Evolutionary conservation across 2,888 invertebrate genomes (phyloP).

Genomic region (Poecilus cupreus): DNA sequence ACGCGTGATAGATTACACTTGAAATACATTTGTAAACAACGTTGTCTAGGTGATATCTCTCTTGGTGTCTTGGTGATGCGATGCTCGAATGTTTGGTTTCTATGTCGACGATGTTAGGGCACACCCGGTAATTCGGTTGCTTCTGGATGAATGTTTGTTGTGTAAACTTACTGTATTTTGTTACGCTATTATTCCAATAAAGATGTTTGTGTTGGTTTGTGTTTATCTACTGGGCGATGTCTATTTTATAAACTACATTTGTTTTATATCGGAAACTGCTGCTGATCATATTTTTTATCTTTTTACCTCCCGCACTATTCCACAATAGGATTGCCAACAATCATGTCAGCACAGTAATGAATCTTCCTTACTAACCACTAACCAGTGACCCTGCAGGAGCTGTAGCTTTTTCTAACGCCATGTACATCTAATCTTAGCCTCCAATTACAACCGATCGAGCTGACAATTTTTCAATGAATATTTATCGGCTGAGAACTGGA

Average conservation of each 20-base stretch:
- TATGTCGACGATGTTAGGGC: not conserved
- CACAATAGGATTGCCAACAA: conserved; percentile 33
- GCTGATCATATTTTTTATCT: no score
- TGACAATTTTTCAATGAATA: conserved; percentile 53
- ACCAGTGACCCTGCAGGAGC: not conserved
- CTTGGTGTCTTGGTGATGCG: not conserved
- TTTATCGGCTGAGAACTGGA: conserved; percentile 26
- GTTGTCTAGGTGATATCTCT: conserved; percentile 53
- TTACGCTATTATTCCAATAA: conserved; percentile 21
- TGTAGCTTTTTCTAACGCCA: not conserved
- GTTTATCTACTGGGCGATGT: no score
- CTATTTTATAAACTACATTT: not conserved
- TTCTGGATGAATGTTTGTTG: conserved; percentile 22
- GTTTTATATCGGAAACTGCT: not conserved
- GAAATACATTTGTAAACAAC: conserved; percentile 62
- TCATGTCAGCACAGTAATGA: not conserved
- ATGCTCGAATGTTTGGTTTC: conserved; percentile 2
- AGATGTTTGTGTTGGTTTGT: conserved; percentile 22
- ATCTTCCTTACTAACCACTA: conserved; percentile 19
- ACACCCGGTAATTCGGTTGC: conserved; percentile 13
- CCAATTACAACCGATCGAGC: conserved; percentile 24
- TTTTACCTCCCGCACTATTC: not conserved
- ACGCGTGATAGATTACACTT: conserved; percentile 62
- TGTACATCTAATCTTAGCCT: not conserved
- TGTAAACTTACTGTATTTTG: conserved; percentile 25